phyloP scores from a whole-genome alignment of 2,888 invertebrate species.

The Lordiphosa andalusiaca region DNA sequence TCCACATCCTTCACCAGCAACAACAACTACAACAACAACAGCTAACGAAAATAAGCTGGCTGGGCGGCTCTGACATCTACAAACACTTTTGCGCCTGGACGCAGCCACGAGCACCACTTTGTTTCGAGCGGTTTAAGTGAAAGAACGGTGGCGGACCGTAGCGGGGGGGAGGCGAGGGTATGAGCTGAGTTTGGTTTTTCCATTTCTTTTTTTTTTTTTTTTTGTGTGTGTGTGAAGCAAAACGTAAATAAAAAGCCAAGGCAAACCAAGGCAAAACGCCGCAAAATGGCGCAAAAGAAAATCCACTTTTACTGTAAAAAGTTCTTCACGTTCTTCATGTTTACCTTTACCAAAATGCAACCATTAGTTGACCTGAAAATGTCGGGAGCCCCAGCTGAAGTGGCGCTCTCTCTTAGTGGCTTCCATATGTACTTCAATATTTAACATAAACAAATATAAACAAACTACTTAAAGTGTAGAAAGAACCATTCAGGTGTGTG shows the following conservation, averaged over 20 bases:
- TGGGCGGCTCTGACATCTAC: slow-evolving; percentile 42
- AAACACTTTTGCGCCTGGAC: slow-evolving; percentile 73
- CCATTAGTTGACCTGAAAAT: slow-evolving; percentile 68
- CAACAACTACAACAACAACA: slow-evolving; percentile 4
- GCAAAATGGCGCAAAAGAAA: slow-evolving; percentile 67
- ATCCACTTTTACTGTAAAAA: slow-evolving; percentile 69
- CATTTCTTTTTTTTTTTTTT: background rate
- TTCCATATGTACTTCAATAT: slow-evolving; percentile 63
- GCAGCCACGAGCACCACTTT: slow-evolving; percentile 67
- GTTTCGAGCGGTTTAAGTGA: slow-evolving; percentile 37
- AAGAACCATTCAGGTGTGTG: slow-evolving; percentile 6
- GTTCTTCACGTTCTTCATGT: slow-evolving; percentile 40
- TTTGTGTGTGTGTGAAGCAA: slow-evolving; percentile 32
- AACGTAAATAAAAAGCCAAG: slow-evolving; percentile 59
- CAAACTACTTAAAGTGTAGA: slow-evolving; percentile 42
- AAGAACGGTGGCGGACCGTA: background rate
- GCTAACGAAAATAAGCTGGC: slow-evolving; percentile 48
- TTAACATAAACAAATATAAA: slow-evolving; percentile 68
- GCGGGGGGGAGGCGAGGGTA: slow-evolving; percentile 8
- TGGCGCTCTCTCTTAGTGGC: slow-evolving; percentile 42
- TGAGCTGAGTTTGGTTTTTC: slow-evolving; percentile 40
- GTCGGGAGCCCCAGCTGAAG: slow-evolving; percentile 28
- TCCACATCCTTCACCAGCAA: background rate
- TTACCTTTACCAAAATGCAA: slow-evolving; percentile 53
- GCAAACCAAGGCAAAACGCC: slow-evolving; percentile 32